These are phyloP conservation scores for Macroramphosus scolopax DNA, from an alignment of 2,797 vertebrate genomes.

Conservation along the genomic window DNA sequence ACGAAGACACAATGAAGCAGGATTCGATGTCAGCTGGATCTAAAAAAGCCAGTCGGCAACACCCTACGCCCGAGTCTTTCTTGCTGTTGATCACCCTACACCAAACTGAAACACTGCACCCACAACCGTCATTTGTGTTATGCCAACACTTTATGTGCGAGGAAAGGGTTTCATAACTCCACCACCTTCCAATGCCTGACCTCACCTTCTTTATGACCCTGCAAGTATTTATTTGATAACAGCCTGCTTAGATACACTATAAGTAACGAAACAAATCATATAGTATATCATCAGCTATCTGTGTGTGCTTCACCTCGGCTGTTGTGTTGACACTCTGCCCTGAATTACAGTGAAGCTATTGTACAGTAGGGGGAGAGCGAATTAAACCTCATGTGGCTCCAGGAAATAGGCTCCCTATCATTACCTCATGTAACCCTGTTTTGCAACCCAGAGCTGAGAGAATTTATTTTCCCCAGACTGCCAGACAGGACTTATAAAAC, in stretches of 20 bases:
- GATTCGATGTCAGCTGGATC: background rate
- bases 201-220: too few species aligned
- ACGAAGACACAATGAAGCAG: constrained; percentile 17
- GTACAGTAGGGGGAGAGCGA: constrained; percentile 11
- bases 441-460: constrained; percentile 30
- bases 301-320: constrained; percentile 19
- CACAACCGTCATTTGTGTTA: background rate
- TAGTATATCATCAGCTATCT: constrained; percentile 14
- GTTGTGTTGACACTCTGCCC: constrained; percentile 15
- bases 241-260: too few species aligned
- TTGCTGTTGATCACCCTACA: background rate
- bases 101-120: background rate
- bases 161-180: background rate
- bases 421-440: constrained; percentile 27
- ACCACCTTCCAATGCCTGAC: too few species aligned
- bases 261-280: too few species aligned
- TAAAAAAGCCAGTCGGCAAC: too few species aligned
- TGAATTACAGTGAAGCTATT: constrained; percentile 24
- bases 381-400: constrained; percentile 33
- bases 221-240: background rate
- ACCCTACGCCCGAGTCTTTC: background rate
- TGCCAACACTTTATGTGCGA: background rate
- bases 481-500: constrained; percentile 13
- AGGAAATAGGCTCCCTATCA: constrained; percentile 34
- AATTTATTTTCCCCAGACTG: constrained; percentile 14